Evolutionary conservation across 2,113 vertebrate genomes (phyloP).

Genomic region (Pachypanchax playfairii): DNA sequence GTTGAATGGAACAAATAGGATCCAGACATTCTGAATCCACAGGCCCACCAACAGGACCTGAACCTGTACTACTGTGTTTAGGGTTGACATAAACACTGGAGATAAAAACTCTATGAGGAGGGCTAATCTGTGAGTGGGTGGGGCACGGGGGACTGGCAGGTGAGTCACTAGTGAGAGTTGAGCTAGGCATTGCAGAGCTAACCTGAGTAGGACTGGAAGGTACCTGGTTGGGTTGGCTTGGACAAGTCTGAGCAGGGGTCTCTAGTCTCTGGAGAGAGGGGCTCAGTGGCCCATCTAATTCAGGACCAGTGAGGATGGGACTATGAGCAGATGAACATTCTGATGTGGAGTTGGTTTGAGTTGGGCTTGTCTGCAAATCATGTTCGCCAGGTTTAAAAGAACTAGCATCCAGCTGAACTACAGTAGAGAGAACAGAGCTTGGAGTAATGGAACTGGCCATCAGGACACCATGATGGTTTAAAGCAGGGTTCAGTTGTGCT

Average conservation of each 20-base stretch:
- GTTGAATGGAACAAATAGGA: background rate
- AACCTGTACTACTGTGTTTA: background rate
- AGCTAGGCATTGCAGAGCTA: slow-evolving; percentile 27
- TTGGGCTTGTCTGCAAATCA: background rate
- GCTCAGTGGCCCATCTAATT: background rate
- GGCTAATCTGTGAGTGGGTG: slow-evolving; percentile 7
- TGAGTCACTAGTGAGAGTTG: background rate
- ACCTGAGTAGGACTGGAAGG: slow-evolving; percentile 42
- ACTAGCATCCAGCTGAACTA: background rate
- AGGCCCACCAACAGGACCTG: slow-evolving; percentile 2
- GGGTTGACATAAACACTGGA: background rate
- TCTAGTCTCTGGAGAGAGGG: slow-evolving; percentile 16
- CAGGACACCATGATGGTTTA: background rate
- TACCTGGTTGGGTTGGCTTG: background rate
- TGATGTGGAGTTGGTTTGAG: slow-evolving; percentile 4
- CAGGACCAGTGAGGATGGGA: background rate
- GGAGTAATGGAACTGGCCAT: background rate
- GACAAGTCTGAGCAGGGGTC: slow-evolving; percentile 7
- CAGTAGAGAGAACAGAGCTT: background rate
- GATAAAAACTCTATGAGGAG: slow-evolving; percentile 5
- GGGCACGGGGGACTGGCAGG: background rate
- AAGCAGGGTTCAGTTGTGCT: slow-evolving; percentile 10
- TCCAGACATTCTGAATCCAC: background rate
- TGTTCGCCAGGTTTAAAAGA: slow-evolving; percentile 2
- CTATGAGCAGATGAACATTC: slow-evolving; percentile 2